Evolutionary conservation across 2,888 invertebrate genomes (phyloP).

Genomic region (Cheilosia pagana): DNA sequence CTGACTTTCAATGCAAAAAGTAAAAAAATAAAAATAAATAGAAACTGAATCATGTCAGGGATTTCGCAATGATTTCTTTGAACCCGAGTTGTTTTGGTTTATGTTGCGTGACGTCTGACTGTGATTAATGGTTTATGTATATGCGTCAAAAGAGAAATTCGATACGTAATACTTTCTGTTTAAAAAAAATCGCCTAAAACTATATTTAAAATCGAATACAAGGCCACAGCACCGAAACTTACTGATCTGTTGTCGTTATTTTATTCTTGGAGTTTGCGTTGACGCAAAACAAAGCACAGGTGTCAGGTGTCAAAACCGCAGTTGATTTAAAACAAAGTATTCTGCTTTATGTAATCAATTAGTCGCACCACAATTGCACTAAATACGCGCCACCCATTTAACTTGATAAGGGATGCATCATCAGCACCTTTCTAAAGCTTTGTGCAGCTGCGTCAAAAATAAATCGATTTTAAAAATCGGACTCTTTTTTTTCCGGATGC

Average conservation of each 20-base stretch:
- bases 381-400: background rate
- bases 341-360: background rate
- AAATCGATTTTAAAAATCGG: background rate
- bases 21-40: too few relatives aligned
- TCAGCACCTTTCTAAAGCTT: background rate
- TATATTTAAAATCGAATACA: too few relatives aligned
- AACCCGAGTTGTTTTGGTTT: constrained; percentile 22
- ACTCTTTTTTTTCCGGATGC: background rate
- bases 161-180: background rate
- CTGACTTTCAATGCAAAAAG: too few relatives aligned
- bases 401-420: background rate
- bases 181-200: background rate
- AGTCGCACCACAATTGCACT: background rate
- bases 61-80: constrained; percentile 39
- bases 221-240: too few relatives aligned
- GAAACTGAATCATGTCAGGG: constrained; percentile 32
- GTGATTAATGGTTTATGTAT: background rate
- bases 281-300: constrained; percentile 22
- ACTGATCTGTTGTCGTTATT: background rate
- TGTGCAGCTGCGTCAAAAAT: background rate
- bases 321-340: background rate
- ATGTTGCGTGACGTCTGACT: constrained; percentile 19
- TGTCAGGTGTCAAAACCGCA: constrained; percentile 46
- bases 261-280: constrained; percentile 9
- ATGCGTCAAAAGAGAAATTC: constrained; percentile 31